Evolutionary conservation across 1,140 invertebrate species (phyloP).

Genomic region (Pseudomyrmex dendroicus): DNA sequence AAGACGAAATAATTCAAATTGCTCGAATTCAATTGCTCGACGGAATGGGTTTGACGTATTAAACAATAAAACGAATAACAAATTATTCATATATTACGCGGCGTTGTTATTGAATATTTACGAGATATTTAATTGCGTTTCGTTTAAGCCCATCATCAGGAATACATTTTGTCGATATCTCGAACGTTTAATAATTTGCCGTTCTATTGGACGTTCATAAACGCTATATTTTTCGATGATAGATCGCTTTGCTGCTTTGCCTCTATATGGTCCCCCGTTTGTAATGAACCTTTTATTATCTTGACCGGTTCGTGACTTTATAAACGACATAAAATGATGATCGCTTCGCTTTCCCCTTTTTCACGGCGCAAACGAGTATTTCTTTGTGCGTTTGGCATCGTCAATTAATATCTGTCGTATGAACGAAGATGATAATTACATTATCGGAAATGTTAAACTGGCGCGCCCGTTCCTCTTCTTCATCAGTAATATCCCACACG

Average conservation of each 20-base stretch:
- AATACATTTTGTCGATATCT: slow-evolving; percentile 9
- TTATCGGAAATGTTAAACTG: slow-evolving; percentile 53
- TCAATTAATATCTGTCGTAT: slow-evolving; percentile 54
- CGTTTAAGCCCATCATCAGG: neutral
- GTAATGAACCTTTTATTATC: slow-evolving; percentile 55
- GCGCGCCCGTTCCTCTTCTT: neutral
- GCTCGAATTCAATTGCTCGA: neutral
- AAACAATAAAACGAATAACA: neutral
- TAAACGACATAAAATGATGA: slow-evolving; percentile 56
- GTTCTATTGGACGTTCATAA: slow-evolving; percentile 13
- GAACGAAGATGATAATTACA: slow-evolving; percentile 51
- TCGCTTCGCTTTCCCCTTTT: neutral
- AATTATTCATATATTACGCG: neutral
- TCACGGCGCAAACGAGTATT: slow-evolving; percentile 34
- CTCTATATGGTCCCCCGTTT: slow-evolving; percentile 2
- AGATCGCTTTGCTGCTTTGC: slow-evolving; percentile 38
- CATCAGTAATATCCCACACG: neutral
- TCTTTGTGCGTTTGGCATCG: slow-evolving; percentile 52
- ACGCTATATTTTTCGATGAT: slow-evolving; percentile 32
- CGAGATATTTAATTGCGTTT: slow-evolving; percentile 23
- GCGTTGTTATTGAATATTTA: slow-evolving; percentile 15
- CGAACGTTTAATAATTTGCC: slow-evolving; percentile 28
- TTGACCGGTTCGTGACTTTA: slow-evolving; percentile 24
- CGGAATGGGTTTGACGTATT: neutral
- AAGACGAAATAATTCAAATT: slow-evolving; percentile 13